Base-by-base conservation (phyloP, 2,113 vertebrate genomes). In the Butorides virescens region DNA sequence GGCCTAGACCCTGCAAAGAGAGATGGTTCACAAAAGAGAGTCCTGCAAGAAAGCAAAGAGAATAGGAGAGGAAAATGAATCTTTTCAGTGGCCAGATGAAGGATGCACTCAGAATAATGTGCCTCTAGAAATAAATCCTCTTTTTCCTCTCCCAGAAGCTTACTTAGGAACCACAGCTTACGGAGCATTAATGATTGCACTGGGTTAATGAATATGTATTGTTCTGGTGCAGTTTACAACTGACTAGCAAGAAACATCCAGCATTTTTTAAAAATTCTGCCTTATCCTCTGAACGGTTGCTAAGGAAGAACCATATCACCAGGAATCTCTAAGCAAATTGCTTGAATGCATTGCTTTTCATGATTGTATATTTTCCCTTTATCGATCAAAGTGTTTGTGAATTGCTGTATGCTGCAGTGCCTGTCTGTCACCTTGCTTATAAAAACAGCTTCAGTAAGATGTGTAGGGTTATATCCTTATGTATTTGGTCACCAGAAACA, bases 31-130 rank as follows among this genome's bases (percentile, higher is more conserved):
- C 88, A 90, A 96, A 96, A 95, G 79, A 70, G 50, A 68, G 34
- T 26, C 83, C 44, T 94, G 50, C 36, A 90, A 86, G 47, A 7
- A 73, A 77, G 36, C 58, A 42, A 62, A 96, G 13, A 8, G 59
- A 92, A 94, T 44, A 90, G 68, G 39, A 80, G 75, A 65, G 62
- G 32, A 76, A 95, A 94, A 94, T n/a, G 11, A 93, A 78, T 88
- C 58, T 90, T 95, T 92, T 91, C 72, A 91, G 42, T 62, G 42
- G 73, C 32, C 25, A 89, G 30, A 55, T 32, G 61, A 96, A 92
- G 70, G 94, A 68, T 50, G 32, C 5, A 18, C 63, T 72, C 58
- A 75, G 77, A 95, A 90, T 67, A 93, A 91, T 34, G n/a, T 44
- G 56, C 62, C 30, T 67, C 19, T 79, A 79, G 91, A 97, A 95